These are phyloP conservation scores for Sebastiscus albofasciatus DNA, from an alignment of 2,797 vertebrate genomes.

Conservation along the genomic window DNA sequence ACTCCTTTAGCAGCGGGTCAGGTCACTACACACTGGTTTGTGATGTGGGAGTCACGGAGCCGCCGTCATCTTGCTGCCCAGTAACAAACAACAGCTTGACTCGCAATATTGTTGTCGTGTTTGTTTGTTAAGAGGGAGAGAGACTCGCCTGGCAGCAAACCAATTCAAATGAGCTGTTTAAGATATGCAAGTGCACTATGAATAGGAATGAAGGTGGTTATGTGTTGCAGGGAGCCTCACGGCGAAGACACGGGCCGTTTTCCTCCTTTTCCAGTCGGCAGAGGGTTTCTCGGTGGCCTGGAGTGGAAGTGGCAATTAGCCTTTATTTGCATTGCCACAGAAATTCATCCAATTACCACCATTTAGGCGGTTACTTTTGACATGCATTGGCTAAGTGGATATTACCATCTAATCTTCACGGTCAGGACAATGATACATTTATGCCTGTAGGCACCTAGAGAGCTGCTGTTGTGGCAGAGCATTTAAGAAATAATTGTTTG, in stretches of 20 bases:
- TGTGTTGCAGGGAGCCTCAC: conserved; percentile 54
- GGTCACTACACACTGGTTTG: conserved; percentile 64
- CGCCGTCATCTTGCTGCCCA: conserved; percentile 63
- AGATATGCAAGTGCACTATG: conserved; percentile 56
- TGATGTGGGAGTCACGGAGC: conserved; percentile 60
- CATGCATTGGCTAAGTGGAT: conserved; percentile 48
- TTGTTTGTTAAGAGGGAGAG: conserved; percentile 70
- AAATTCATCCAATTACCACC: conserved; percentile 66
- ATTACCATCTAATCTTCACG: conserved; percentile 29
- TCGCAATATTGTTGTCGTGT: conserved; percentile 73
- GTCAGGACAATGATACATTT: conserved; percentile 30
- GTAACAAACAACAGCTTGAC: conserved; percentile 78
- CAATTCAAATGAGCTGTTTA: conserved; percentile 76
- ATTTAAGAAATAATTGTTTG: neutral
- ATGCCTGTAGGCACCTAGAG: neutral
- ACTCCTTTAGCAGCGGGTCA: conserved; percentile 63
- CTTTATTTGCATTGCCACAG: conserved; percentile 65
- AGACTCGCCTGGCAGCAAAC: conserved; percentile 65
- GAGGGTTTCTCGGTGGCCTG: conserved; percentile 53
- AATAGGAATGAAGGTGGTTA: conserved; percentile 61
- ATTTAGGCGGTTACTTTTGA: conserved; percentile 66
- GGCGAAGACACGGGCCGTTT: conserved; percentile 26
- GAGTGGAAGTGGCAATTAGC: conserved; percentile 68
- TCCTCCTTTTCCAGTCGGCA: conserved; percentile 38
- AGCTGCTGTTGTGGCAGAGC: neutral